Conservation (phyloP, 30 jellyfish, hydroid and myxozoan genomes). For the Morbakka virulenta region DNA sequence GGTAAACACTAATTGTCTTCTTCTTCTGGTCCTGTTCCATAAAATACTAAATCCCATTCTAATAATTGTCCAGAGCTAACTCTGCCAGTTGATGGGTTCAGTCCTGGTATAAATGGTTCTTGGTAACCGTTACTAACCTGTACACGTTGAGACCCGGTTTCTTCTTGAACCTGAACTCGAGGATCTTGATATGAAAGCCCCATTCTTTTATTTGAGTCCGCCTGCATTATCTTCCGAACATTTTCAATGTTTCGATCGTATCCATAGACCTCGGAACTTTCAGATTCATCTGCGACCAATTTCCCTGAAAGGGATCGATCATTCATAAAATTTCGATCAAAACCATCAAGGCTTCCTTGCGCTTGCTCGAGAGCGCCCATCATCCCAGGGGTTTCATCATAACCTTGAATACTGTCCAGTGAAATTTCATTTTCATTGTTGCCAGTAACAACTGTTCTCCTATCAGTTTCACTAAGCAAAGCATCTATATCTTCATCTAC, state of each 20-base stretch:
- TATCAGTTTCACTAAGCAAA: slow-evolving; percentile 68
- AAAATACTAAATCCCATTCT: slow-evolving; percentile 91
- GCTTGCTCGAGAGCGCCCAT: slow-evolving; percentile 62
- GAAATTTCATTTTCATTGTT: slow-evolving; percentile 65
- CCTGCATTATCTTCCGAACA: slow-evolving; percentile 50
- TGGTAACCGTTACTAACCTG: slow-evolving; percentile 99
- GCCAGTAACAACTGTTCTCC: slow-evolving; percentile 96
- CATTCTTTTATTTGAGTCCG: slow-evolving; percentile 76
- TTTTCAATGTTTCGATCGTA: slow-evolving; percentile 91
- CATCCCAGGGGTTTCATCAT: slow-evolving; percentile 63
- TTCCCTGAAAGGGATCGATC: slow-evolving; percentile 35
- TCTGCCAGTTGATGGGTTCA: slow-evolving; percentile 66
- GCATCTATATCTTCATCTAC: slow-evolving; percentile 79
- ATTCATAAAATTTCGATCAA: slow-evolving; percentile 6
- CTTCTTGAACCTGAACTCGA: slow-evolving; percentile 98
- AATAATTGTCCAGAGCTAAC: slow-evolving; percentile 94
- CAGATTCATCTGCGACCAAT: slow-evolving; percentile 62
- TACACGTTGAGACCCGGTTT: slow-evolving; percentile 99
- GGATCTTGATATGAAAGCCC: slow-evolving; percentile 97
- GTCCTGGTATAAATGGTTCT: slow-evolving; percentile 87
- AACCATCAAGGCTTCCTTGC: slow-evolving; percentile 31
- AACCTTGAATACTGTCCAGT: slow-evolving; percentile 76
- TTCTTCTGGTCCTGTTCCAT: slow-evolving; percentile 98
- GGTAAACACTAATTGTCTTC: slow-evolving; percentile 42
- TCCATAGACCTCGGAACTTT: slow-evolving; percentile 91